phyloP scores from a whole-genome alignment of 2,888 invertebrate genomes.

The Magallana nippona region DNA sequence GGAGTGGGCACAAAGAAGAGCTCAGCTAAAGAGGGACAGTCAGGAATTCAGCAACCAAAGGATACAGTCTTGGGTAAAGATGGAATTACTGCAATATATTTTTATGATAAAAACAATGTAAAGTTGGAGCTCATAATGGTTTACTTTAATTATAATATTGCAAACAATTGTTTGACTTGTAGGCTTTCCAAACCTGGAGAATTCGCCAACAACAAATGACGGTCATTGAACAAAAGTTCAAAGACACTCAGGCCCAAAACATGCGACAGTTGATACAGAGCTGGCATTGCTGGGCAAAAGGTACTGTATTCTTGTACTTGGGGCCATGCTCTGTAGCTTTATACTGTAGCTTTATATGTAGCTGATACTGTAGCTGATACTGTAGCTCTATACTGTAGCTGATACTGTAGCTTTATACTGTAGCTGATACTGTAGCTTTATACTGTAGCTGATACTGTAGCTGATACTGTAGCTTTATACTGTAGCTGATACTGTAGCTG shows the following conservation, averaged over 20 bases:
- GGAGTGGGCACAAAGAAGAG: constrained; percentile 28
- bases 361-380: too few relatives aligned
- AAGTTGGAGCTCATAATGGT: too few relatives aligned
- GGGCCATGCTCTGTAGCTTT: too few relatives aligned
- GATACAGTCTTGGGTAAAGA: constrained; percentile 7
- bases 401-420: too few relatives aligned
- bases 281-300: constrained; percentile 66
- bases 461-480: too few relatives aligned
- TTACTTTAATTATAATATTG: too few relatives aligned
- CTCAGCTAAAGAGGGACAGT: constrained; percentile 59
- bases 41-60: neutral
- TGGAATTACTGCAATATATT: neutral
- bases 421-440: too few relatives aligned
- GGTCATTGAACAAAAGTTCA: constrained; percentile 59
- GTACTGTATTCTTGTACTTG: constrained; percentile 48
- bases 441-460: too few relatives aligned
- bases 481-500: too few relatives aligned
- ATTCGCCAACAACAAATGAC: constrained; percentile 60
- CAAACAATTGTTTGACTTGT: constrained; percentile 3
- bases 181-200: constrained; percentile 69
- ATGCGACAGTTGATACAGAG: constrained; percentile 57
- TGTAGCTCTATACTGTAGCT: too few relatives aligned
- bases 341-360: too few relatives aligned
- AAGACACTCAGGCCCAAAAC: constrained; percentile 62
- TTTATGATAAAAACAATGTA: too few relatives aligned